Evolutionary conservation across 2,888 invertebrate genomes (phyloP), one percentile per base, ranked within the genome.

Genomic region (Pocota personata): DNA sequence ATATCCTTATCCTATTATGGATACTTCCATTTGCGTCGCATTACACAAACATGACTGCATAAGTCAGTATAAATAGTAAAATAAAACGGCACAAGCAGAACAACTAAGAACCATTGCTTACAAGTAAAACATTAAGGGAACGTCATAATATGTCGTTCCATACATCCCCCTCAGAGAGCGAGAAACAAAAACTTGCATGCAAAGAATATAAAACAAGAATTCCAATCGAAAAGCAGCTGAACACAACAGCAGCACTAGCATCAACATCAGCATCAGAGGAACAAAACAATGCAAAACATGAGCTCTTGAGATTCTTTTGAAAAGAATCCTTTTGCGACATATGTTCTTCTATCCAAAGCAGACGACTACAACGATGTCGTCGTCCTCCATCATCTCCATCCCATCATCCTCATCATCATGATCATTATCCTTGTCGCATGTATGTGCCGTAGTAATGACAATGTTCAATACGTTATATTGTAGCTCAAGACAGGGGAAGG

Each of bases 211-310:
- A 83, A 78, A 78, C 52, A 60, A 78, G 66, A 55, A 66, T 72
- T 82, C 58, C 71, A 64, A 71, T 71, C 64, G 19, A 64, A 57
- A 82, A 35, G 52, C 52, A 78, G 12, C 62, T 62, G 69, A 46
- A 43, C 37, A 50, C 27, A 71, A 52, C 24, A 58, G 37, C 7
- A 69, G 1, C 64, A 66, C 14, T 10, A 57, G 48, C 8, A 46
- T 32, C 6, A 66, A n/a, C 40, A 40, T 40, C 40, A 19, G 5
- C 55, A 64, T 46, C 48, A 55, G 12, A 55, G 52, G n/a, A 19
- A 8, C 72, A 48, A 78, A 77, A 77, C 72, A 82, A 82, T 77
- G 77, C 50, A 60, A 78, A 72, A 73, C 78, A 67, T 72, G 72
- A 72, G 66, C 66, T 78, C 77, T 77, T 71, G 32, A 82, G 37